phyloP scores from a whole-genome alignment of 2,888 invertebrate species.

The Melieria picta region DNA sequence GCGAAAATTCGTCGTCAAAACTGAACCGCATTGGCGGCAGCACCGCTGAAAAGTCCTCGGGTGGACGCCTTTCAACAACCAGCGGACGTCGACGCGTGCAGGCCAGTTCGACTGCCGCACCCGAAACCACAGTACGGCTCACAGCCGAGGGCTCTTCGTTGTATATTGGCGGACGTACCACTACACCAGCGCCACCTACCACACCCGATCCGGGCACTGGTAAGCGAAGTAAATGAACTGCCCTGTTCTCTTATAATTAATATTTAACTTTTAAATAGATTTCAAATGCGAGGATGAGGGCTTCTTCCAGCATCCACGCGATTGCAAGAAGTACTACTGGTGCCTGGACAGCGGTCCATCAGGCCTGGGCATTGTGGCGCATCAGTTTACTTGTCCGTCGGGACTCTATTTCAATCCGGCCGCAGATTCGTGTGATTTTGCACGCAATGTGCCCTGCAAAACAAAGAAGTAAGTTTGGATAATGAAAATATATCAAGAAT shows the following conservation, averaged over 20 bases:
- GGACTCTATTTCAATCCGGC: slow-evolving; percentile 91
- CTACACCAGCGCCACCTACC: slow-evolving; percentile 76
- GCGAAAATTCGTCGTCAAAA: slow-evolving; percentile 50
- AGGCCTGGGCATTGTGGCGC: slow-evolving; percentile 88
- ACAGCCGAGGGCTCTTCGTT: slow-evolving; percentile 57
- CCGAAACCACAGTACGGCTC: slow-evolving; percentile 60
- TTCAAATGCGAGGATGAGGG: slow-evolving; percentile 94
- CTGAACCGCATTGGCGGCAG: slow-evolving; percentile 51
- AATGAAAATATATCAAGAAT: neutral
- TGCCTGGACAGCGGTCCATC: slow-evolving; percentile 90
- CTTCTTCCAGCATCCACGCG: slow-evolving; percentile 89
- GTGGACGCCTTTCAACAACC: slow-evolving; percentile 43
- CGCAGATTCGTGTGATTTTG: slow-evolving; percentile 92
- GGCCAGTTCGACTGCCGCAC: slow-evolving; percentile 49
- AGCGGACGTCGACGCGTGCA: slow-evolving; percentile 41
- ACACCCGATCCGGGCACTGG: slow-evolving; percentile 90
- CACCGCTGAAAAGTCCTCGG: slow-evolving; percentile 48
- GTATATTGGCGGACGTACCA: slow-evolving; percentile 65
- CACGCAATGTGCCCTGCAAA: slow-evolving; percentile 86
- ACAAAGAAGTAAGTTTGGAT: slow-evolving; percentile 62
- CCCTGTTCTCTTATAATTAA: neutral
- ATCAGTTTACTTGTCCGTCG: slow-evolving; percentile 93
- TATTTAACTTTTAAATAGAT: slow-evolving; percentile 67
- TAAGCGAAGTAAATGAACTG: slow-evolving; percentile 56
- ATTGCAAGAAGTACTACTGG: slow-evolving; percentile 96